phyloP scores from a whole-genome alignment of 2,113 vertebrate genomes.

The Oryzias javanicus region DNA sequence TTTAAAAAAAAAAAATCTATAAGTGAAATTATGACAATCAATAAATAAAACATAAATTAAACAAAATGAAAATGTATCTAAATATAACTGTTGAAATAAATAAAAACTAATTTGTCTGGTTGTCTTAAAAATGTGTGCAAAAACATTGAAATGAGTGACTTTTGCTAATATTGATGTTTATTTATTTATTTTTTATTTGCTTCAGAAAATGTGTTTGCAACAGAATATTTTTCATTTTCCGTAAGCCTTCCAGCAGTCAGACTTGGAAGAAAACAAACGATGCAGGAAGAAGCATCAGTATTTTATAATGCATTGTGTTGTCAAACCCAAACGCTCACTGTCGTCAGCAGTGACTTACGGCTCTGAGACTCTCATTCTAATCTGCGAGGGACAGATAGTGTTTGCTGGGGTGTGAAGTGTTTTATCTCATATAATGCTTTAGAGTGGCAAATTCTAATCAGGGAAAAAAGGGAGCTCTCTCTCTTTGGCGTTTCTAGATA shows the following conservation, averaged over 20 bases:
- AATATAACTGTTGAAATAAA: background rate
- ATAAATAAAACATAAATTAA: background rate
- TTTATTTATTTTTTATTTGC: too few species aligned
- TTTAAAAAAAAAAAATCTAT: constrained; percentile 12
- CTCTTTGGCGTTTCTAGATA: background rate
- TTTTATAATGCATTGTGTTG: background rate
- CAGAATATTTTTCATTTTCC: constrained; percentile 11
- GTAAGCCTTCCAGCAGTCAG: constrained; percentile 7
- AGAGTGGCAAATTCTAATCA: constrained; percentile 17
- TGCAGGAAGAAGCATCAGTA: background rate
- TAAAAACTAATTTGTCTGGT: too few species aligned
- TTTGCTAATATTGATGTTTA: background rate
- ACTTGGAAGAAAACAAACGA: background rate
- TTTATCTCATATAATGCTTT: constrained; percentile 28
- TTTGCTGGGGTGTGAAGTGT: constrained; percentile 28
- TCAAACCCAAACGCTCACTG: constrained; percentile 20
- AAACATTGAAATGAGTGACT: too few species aligned
- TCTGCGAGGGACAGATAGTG: constrained; percentile 4
- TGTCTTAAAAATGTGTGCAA: too few species aligned
- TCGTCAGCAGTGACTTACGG: constrained; percentile 11
- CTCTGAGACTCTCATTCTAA: constrained; percentile 26
- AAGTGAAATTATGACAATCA: background rate
- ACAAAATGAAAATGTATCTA: constrained; percentile 6
- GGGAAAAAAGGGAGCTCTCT: background rate
- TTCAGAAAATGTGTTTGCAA: background rate